Conservation (phyloP, 2,797 vertebrate species). For the Neosilurus hyrtlii region DNA sequence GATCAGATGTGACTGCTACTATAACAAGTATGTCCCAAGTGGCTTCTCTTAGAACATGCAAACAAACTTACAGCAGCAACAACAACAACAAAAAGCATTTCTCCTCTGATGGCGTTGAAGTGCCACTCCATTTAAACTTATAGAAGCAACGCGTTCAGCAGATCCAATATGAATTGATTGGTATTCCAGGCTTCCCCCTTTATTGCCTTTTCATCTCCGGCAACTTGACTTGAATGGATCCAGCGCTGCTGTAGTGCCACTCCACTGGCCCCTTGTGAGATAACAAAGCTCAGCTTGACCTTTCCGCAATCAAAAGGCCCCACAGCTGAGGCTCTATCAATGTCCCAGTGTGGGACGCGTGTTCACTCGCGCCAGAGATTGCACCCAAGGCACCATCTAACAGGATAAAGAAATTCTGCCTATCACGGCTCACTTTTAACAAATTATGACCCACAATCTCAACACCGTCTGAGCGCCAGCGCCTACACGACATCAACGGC, state of each 20-base stretch:
- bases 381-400: constrained; percentile 54
- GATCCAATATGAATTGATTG: constrained; percentile 52
- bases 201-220: constrained; percentile 40
- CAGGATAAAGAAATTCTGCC: constrained; percentile 52
- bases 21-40: constrained; percentile 29
- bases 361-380: constrained; percentile 39
- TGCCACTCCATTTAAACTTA: constrained; percentile 41
- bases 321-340: constrained; percentile 50
- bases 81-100: background rate
- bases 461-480: constrained; percentile 27
- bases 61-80: background rate
- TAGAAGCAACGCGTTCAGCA: constrained; percentile 36
- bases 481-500: constrained; percentile 18
- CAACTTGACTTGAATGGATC: constrained; percentile 41
- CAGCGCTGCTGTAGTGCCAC: constrained; percentile 41
- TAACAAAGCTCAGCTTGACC: constrained; percentile 59
- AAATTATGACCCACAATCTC: constrained; percentile 49
- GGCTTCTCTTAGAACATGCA: constrained; percentile 29
- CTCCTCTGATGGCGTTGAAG: constrained; percentile 43
- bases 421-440: constrained; percentile 53
- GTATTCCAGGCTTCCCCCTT: constrained; percentile 45
- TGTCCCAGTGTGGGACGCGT: constrained; percentile 47
- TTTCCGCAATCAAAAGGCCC: constrained; percentile 58
- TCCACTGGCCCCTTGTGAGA: constrained; percentile 46
- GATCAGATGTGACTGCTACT: constrained; percentile 26